Percentiles rank a stretch among this genome's conserved stretches.
Conservation (phyloP, 2,113 vertebrate genomes). For the Aegotheles bennettii region DNA sequence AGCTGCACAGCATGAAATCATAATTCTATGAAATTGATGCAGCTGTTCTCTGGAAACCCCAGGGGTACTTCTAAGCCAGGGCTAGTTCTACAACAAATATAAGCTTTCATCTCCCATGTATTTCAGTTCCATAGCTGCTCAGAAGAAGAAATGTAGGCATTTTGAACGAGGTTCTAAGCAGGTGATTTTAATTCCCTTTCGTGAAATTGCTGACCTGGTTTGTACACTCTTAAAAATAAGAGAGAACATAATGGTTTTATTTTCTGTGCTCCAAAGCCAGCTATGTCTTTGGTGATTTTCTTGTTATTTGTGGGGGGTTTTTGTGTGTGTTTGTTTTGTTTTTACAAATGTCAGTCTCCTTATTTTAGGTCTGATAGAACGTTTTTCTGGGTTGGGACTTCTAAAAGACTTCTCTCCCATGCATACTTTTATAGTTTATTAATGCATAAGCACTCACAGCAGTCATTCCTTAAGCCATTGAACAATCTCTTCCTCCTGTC, state of each 20-base stretch:
- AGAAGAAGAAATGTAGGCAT: neutral
- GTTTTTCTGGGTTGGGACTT: neutral
- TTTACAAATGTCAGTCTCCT: neutral
- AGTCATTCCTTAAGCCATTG: neutral
- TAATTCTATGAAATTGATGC: neutral
- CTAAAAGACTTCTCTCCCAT: neutral
- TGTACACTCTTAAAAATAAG: neutral
- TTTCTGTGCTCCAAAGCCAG: neutral
- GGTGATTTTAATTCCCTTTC: neutral
- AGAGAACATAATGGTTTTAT: too few relatives aligned
- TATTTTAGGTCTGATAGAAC: neutral
- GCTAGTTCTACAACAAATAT: neutral
- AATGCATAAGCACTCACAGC: neutral
- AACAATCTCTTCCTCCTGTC: neutral
- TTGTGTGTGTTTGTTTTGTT: too few relatives aligned
- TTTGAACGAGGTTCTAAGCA: neutral
- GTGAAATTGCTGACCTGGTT: neutral
- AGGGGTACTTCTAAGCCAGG: neutral
- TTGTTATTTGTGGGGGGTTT: too few relatives aligned
- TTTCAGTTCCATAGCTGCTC: neutral
- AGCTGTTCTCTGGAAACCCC: neutral
- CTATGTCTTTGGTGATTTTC: neutral
- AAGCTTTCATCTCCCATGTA: neutral
- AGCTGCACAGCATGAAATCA: neutral
- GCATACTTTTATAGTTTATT: neutral